phyloP scores from a whole-genome alignment of 2,113 vertebrate species.

The Amazona vittata region DNA sequence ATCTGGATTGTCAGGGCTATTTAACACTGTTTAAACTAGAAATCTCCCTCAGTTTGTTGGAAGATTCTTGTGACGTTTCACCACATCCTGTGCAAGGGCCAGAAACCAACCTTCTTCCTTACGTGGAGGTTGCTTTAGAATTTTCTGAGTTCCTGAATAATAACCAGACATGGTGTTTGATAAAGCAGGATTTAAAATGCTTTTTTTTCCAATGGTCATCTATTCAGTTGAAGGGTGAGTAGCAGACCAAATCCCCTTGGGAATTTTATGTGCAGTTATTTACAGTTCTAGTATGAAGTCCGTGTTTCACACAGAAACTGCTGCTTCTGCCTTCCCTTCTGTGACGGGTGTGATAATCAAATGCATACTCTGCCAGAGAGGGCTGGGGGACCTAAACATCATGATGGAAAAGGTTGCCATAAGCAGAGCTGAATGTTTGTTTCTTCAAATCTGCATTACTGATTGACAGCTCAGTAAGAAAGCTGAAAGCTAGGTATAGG shows the following conservation, averaged over 20 bases:
- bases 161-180: not conserved
- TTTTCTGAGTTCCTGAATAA: not conserved
- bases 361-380: not conserved
- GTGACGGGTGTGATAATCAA: not conserved
- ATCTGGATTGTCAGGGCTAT: not conserved
- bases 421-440: not conserved
- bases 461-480: not conserved
- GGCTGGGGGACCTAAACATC: not conserved
- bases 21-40: not conserved
- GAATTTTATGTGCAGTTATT: not conserved
- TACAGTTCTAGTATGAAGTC: not conserved
- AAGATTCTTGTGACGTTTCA: not conserved
- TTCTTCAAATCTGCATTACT: not conserved
- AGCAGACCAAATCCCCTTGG: not conserved
- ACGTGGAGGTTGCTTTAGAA: not conserved
- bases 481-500: not conserved
- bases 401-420: not conserved
- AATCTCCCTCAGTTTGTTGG: not conserved
- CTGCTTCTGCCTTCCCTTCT: not conserved
- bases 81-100: accelerated
- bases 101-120: not conserved
- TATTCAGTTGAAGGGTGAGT: not conserved
- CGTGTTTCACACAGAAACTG: not conserved
- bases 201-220: not conserved
- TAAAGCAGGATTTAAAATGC: not conserved